Evolutionary conservation across 1,140 invertebrate species (phyloP).

Genomic region (Aphis gossypii): DNA sequence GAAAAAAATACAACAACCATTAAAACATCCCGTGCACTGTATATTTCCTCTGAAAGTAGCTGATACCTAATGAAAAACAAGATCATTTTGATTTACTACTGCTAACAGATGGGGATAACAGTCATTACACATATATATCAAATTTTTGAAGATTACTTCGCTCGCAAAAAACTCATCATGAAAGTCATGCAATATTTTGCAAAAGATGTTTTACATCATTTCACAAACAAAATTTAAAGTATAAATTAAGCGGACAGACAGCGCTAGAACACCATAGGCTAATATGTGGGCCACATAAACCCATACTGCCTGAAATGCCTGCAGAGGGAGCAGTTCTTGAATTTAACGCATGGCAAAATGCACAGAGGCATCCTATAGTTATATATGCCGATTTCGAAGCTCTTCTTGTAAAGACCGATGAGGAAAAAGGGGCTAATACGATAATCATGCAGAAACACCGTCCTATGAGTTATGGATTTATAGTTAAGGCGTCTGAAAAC

Average conservation of each 20-base stretch:
- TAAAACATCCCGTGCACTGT: too few relatives aligned
- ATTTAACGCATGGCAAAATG: too few relatives aligned
- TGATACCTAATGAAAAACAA: neutral
- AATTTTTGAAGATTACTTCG: neutral
- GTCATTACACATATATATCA: neutral
- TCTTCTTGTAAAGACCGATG: too few relatives aligned
- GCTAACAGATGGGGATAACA: neutral
- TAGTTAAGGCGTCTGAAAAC: neutral
- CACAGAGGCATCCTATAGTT: too few relatives aligned
- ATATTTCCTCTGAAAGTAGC: too few relatives aligned
- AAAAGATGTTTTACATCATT: slow-evolving; percentile 11
- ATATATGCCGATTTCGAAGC: too few relatives aligned
- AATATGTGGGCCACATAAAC: too few relatives aligned
- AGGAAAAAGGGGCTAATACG: neutral
- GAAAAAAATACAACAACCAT: too few relatives aligned
- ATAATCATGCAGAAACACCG: neutral
- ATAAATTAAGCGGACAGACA: neutral
- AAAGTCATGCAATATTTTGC: neutral
- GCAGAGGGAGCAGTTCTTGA: too few relatives aligned
- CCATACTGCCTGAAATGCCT: too few relatives aligned
- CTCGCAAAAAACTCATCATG: neutral
- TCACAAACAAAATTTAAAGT: too few relatives aligned
- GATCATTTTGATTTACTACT: neutral
- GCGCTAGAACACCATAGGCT: neutral
- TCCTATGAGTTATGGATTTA: neutral